Evolutionary conservation across 2,113 vertebrate species (phyloP).

Genomic region (Dendropsophus ebraccatus): DNA sequence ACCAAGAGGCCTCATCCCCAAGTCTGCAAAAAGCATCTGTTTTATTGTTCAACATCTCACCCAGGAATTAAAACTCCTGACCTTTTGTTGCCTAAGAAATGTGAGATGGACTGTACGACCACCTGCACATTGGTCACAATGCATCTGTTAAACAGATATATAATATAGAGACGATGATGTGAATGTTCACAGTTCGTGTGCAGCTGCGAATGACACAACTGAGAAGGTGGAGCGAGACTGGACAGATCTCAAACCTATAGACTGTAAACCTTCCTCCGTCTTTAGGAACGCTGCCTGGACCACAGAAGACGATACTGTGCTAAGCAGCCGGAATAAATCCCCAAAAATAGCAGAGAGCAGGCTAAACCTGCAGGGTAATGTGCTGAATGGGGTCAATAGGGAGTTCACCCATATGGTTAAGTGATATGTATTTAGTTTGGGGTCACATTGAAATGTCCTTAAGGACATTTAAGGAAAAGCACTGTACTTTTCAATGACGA

Average conservation of each 20-base stretch:
- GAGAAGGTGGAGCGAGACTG: not conserved
- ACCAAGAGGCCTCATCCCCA: not conserved
- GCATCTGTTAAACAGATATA: conserved; percentile 29
- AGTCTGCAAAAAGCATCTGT: not conserved
- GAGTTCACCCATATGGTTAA: too few relatives aligned
- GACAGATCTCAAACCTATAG: not conserved
- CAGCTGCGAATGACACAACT: conserved; percentile 16
- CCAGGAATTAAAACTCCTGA: conserved; percentile 7
- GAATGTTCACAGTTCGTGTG: not conserved
- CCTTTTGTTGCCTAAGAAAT: conserved; percentile 13
- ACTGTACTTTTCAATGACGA: too few relatives aligned
- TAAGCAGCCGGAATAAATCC: not conserved
- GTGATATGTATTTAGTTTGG: too few relatives aligned
- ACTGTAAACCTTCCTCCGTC: not conserved
- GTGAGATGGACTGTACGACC: not conserved
- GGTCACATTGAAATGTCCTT: too few relatives aligned
- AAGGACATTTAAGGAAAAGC: too few relatives aligned
- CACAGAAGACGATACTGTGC: not conserved
- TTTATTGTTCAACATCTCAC: conserved; percentile 5
- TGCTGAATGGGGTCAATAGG: too few relatives aligned
- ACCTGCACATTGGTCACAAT: conserved; percentile 35
- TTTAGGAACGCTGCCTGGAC: not conserved
- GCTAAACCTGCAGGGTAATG: too few relatives aligned
- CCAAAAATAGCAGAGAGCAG: too few relatives aligned
- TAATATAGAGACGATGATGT: not conserved